Base-by-base conservation (phyloP, 2,797 vertebrate genomes). In the Peromyscus aztecus region DNA sequence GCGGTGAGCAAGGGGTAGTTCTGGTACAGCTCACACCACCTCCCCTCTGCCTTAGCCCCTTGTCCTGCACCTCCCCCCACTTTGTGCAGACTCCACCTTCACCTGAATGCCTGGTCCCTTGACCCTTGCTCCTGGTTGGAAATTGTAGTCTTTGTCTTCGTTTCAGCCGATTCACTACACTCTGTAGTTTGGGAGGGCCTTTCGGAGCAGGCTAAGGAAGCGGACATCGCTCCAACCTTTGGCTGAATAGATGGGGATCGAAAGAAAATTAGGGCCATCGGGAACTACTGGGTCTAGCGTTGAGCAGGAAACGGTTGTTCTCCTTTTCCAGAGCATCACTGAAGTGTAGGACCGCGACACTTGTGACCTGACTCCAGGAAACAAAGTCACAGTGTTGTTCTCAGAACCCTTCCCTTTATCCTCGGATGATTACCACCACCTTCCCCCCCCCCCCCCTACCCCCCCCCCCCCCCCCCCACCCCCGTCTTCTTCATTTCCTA, bases 351-450 rank as follows among this genome's bases (percentile, higher is more conserved):
- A 96, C 97, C 97, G 97, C 94, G 55, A 95, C 83, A 83, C 92
- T 37, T 91, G 73, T 78, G 57, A 90, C 65, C 97, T 67, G 59
- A 97, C 63, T 4, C 89, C 2, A 0, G 95, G 94, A 97, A 83
- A 91, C 69, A 93, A 90, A 98, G 98, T 96, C 13, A 59, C 95
- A 94, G 94, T 90, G 91, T 95, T 97, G 94, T 98, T 97, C 90
- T 82, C 88, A 3, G 78, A 94, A 97, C 97, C 94, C 96, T 95
- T 97, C 95, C 67, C 34, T 63, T 87, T 89, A 84, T 96, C 96
- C 97, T 97, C 75, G 31, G 57, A 81, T 96, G 97, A 91, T 96
- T 98, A 98, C 95, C 95, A 96, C n/a, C n/a, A n/a, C n/a, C n/a
- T n/a, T n/a, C n/a, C n/a, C n/a, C n/a, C n/a, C n/a, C n/a, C n/a